These are phyloP conservation scores for Leptatherina wallacei DNA, from an alignment of 2,797 vertebrate species.

Conservation along the genomic window DNA sequence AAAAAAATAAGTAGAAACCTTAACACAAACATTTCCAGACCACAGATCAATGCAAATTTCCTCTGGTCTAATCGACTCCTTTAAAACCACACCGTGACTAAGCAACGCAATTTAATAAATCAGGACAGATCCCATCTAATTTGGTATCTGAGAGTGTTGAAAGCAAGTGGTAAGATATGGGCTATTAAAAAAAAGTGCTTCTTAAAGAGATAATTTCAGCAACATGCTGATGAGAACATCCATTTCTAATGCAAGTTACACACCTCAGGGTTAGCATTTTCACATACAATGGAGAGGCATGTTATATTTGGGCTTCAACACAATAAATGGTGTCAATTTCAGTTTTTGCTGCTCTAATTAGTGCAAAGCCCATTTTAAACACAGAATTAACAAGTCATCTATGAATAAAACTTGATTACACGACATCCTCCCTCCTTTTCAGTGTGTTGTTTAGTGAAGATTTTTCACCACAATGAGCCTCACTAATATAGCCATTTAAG, in stretches of 20 bases:
- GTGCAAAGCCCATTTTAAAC: constrained; percentile 29
- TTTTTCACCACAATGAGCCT: not conserved
- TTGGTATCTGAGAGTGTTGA: constrained; percentile 25
- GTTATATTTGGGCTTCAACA: not conserved
- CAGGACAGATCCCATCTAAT: constrained; percentile 20
- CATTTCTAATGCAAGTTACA: not conserved
- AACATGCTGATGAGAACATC: constrained; percentile 5
- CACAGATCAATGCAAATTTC: constrained; percentile 69
- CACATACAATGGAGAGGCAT: not conserved
- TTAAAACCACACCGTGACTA: constrained; percentile 53
- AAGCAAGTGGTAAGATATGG: constrained; percentile 19
- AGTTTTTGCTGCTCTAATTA: not conserved
- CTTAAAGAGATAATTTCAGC: constrained; percentile 2
- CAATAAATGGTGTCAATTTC: not conserved
- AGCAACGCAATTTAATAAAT: constrained; percentile 66
- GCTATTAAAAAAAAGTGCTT: constrained; percentile 1
- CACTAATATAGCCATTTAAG: not conserved
- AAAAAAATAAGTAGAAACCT: constrained; percentile 53
- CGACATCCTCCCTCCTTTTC: not conserved
- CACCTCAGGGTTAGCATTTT: not conserved
- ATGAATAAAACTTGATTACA: constrained; percentile 41
- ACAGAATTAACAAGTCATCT: constrained; percentile 24
- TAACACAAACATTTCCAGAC: constrained; percentile 63
- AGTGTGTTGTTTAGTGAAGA: constrained; percentile 1
- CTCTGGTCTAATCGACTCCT: constrained; percentile 67